Base-by-base conservation (phyloP, 2,888 invertebrate genomes). In the Fragum sueziense region DNA sequence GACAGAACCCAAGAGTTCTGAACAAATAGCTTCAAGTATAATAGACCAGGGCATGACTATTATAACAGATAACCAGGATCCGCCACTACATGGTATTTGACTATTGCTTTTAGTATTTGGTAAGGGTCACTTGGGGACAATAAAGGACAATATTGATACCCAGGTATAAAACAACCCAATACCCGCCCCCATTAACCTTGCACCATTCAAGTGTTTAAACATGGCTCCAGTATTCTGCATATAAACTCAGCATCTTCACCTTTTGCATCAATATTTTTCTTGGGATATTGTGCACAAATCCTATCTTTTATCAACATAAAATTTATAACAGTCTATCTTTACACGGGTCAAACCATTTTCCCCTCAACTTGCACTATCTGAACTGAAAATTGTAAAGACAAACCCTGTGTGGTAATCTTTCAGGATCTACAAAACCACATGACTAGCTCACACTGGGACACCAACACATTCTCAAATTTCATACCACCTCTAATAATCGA, bases 221-320 rank as follows among this genome's bases (percentile, higher is more conserved):
- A 31, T 70, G 80, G 80, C 80, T 76, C 80, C 80, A 70, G 65
- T 41, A 17, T 73, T 76, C 79, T 79, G 71, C 72, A 74, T 75
- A 68, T 68, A 47, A 47, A 74, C 70, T 52, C n/a, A n/a, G n/a
- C n/a, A n/a, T n/a, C n/a, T n/a, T n/a, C n/a, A n/a, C n/a, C n/a
- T n/a, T n/a, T n/a, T n/a, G n/a, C n/a, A n/a, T n/a, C n/a, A n/a
- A n/a, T n/a, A n/a, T n/a, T n/a, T n/a, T n/a, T n/a, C n/a, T n/a
- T n/a, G n/a, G n/a, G n/a, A n/a, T n/a, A n/a, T n/a, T n/a, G n/a
- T n/a, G n/a, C n/a, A n/a, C n/a, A n/a, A n/a, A n/a, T n/a, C n/a
- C n/a, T n/a, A n/a, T n/a, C n/a, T n/a, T n/a, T n/a, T n/a, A n/a
- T n/a, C 68, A 51, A 41, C 74, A 71, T 67, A 74, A 67, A 25